These are phyloP conservation scores for Marronus borbonicus DNA, from an alignment of 2,888 invertebrate genomes.

Conservation along the genomic window DNA sequence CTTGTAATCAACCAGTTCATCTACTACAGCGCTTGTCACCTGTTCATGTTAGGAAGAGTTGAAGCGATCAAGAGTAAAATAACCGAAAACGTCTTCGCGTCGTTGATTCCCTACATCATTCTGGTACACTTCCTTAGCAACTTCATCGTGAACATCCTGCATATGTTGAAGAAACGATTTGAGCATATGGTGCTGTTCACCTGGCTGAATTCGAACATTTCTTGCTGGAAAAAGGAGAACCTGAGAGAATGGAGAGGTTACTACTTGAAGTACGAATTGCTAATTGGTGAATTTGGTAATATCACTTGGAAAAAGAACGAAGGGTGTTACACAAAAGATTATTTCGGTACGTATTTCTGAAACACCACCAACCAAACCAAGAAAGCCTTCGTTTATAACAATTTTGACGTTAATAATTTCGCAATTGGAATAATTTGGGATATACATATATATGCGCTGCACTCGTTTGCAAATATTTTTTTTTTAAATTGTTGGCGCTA, in stretches of 20 bases:
- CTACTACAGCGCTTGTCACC: slow-evolving; percentile 4
- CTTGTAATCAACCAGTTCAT: slow-evolving; percentile 3
- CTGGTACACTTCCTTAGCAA: slow-evolving; percentile 39
- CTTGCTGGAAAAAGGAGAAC: slow-evolving; percentile 11
- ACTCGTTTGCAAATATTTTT: too few species aligned
- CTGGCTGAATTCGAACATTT: slow-evolving; percentile 31
- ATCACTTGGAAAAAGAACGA: slow-evolving; percentile 48
- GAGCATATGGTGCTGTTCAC: slow-evolving; percentile 33
- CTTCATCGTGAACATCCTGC: slow-evolving; percentile 36
- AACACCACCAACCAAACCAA: neutral
- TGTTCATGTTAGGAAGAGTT: slow-evolving; percentile 19
- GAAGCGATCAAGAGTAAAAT: neutral
- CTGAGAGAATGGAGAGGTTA: slow-evolving; percentile 48
- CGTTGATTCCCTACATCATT: slow-evolving; percentile 38
- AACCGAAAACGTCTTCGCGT: slow-evolving; percentile 20
- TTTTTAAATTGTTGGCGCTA: too few species aligned
- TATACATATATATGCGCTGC: too few species aligned
- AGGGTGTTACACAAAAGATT: slow-evolving; percentile 24
- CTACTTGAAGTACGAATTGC: slow-evolving; percentile 38
- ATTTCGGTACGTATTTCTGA: slow-evolving; percentile 8
- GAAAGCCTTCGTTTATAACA: neutral
- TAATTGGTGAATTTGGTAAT: slow-evolving; percentile 13
- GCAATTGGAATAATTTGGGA: too few species aligned
- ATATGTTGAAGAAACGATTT: slow-evolving; percentile 17
- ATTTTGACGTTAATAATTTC: too few species aligned